phyloP scores from a whole-genome alignment of 1,140 invertebrate species.

The Diorhabda sublineata region DNA sequence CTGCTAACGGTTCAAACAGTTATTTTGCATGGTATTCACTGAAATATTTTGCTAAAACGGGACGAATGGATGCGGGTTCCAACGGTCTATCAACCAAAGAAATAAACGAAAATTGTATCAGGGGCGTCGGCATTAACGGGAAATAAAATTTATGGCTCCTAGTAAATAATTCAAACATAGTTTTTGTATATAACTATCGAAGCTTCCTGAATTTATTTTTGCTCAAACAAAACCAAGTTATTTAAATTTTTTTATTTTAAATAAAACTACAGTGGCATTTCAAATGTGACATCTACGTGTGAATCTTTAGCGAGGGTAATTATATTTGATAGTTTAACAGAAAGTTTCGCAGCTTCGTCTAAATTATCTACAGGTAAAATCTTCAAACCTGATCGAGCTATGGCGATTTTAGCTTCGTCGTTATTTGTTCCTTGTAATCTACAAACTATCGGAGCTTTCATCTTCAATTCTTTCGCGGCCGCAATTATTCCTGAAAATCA shows the following conservation, averaged over 20 bases:
- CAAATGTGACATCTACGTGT: conserved; percentile 93
- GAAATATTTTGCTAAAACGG: conserved; percentile 7
- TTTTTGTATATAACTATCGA: too few species aligned
- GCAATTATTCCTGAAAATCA: conserved; percentile 67
- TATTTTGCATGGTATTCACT: conserved; percentile 5
- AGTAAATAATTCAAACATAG: too few species aligned
- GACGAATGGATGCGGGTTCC: conserved; percentile 7
- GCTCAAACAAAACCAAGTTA: too few species aligned
- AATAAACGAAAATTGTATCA: not conserved
- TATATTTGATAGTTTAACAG: conserved; percentile 92
- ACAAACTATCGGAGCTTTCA: conserved; percentile 86
- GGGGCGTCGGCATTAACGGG: too few species aligned
- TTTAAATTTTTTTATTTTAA: too few species aligned
- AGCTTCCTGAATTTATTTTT: too few species aligned
- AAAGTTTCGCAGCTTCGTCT: conserved; percentile 91
- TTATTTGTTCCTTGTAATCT: conserved; percentile 91
- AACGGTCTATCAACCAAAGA: not conserved
- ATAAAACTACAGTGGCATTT: conserved; percentile 68
- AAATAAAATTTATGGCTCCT: too few species aligned
- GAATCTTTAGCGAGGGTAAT: conserved; percentile 87
- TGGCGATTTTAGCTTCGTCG: conserved; percentile 87
- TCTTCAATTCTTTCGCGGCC: conserved; percentile 79
- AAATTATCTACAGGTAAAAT: conserved; percentile 93
- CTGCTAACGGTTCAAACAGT: not conserved
- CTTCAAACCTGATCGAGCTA: conserved; percentile 79